These are phyloP conservation scores for Cryptocheilus praepositus DNA, from an alignment of 2,888 invertebrate genomes.

Conservation along the genomic window DNA sequence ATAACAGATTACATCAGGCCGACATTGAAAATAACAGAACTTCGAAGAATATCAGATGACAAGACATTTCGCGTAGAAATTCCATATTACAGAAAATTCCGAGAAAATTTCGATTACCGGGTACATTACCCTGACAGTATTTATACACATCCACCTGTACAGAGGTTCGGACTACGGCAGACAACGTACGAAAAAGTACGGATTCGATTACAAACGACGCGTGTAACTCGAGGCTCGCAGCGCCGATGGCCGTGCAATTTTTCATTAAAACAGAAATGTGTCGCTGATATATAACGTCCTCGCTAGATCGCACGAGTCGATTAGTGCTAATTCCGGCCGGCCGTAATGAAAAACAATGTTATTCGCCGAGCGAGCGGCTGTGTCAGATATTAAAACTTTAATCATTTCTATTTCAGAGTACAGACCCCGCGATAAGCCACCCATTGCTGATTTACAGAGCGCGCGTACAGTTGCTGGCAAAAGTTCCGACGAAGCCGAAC, in stretches of 20 bases:
- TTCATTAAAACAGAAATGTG: not conserved
- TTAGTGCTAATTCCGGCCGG: constrained; percentile 36
- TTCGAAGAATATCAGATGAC: too few species aligned
- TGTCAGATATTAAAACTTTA: constrained; percentile 67
- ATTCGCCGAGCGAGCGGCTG: constrained; percentile 35
- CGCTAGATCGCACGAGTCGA: constrained; percentile 25
- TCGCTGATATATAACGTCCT: constrained; percentile 12
- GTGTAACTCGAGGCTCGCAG: too few species aligned
- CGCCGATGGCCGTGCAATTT: not conserved
- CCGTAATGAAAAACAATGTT: constrained; percentile 52
- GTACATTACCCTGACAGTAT: too few species aligned
- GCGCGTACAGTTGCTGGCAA: constrained; percentile 45
- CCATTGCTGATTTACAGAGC: constrained; percentile 13
- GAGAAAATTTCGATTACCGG: too few species aligned
- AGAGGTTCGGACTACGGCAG: not conserved
- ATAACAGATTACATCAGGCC: too few species aligned
- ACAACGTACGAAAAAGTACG: constrained; percentile 8
- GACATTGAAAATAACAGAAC: too few species aligned
- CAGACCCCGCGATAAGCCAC: constrained; percentile 50
- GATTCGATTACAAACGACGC: constrained; percentile 24
- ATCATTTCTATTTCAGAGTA: constrained; percentile 65
- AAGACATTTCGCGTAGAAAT: too few species aligned
- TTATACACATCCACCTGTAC: too few species aligned
- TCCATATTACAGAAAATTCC: too few species aligned
- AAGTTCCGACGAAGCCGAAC: constrained; percentile 24